Conservation (phyloP, 2,113 vertebrate genomes). For the Ivindomyrus marchei region DNA sequence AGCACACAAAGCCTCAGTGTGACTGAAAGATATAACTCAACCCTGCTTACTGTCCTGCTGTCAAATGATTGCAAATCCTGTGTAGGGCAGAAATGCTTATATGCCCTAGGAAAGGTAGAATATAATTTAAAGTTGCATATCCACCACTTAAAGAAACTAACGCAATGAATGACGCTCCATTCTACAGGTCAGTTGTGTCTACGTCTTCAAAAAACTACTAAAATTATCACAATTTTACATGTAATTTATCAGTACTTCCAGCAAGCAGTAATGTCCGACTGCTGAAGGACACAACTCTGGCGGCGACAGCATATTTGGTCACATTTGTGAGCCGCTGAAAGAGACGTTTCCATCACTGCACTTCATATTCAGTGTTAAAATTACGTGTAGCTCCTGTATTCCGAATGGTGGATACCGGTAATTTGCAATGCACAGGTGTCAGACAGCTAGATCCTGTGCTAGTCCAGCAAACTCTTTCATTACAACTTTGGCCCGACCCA, state of each 20-base stretch:
- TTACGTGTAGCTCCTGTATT: background rate
- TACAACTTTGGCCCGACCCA: background rate
- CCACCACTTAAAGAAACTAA: background rate
- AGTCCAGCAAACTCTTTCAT: background rate
- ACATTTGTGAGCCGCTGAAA: background rate
- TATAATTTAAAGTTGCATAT: background rate
- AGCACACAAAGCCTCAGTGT: background rate
- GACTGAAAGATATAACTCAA: background rate
- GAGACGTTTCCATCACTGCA: background rate
- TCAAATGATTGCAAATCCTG: background rate
- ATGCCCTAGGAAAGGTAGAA: background rate
- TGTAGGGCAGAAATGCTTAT: background rate
- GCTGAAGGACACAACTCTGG: background rate
- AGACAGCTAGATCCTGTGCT: background rate
- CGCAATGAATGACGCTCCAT: background rate
- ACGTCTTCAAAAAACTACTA: background rate
- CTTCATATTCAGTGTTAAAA: background rate
- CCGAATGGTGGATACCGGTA: background rate
- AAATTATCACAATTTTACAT: background rate
- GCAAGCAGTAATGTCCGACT: background rate
- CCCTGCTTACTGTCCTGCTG: background rate
- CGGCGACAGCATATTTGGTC: background rate
- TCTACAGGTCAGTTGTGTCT: background rate
- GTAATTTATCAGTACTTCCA: background rate
- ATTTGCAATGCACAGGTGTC: constrained; percentile 10